A percentile compares a stretch with the other conserved stretches of the same genome.
Evolutionary conservation across 2,888 invertebrate species (phyloP).

Genomic region (Actias luna): DNA sequence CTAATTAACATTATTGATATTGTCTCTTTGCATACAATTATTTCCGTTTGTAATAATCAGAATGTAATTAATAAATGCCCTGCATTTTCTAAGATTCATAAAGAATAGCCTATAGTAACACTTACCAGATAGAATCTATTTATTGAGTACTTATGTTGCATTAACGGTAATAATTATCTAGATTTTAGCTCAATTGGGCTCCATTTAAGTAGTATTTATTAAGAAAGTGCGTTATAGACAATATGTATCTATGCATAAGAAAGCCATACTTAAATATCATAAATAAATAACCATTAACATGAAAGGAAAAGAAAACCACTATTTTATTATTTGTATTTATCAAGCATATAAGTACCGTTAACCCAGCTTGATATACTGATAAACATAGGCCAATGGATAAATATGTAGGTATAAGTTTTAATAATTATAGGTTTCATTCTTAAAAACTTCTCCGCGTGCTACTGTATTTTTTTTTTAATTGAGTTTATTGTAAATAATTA

Average conservation of each 20-base stretch:
- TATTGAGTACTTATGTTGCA: not conserved
- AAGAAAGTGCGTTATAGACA: not conserved
- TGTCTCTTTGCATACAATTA: not conserved
- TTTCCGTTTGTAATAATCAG: not conserved
- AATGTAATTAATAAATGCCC: constrained; percentile 11
- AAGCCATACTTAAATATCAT: not conserved
- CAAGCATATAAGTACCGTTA: not conserved
- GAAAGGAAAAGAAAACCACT: not conserved
- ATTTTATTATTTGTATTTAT: not conserved
- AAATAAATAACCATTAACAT: not conserved
- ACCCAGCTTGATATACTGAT: not conserved
- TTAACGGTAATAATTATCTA: not conserved
- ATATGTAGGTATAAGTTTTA: not conserved
- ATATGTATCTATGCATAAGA: not conserved
- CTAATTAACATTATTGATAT: not conserved
- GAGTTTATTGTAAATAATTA: no score
- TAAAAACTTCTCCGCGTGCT: not conserved
- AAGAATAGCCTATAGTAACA: not conserved
- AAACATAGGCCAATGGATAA: not conserved
- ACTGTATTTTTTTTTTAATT: no score
- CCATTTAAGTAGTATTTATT: not conserved
- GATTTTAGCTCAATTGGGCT: not conserved
- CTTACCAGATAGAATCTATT: not conserved
- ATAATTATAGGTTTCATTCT: not conserved
- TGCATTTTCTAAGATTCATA: not conserved